Percentiles rank a stretch among this genome's conserved stretches.
These are phyloP conservation scores for Ispidina lecontei DNA, from an alignment of 2,797 vertebrate species.

Conservation along the genomic window DNA sequence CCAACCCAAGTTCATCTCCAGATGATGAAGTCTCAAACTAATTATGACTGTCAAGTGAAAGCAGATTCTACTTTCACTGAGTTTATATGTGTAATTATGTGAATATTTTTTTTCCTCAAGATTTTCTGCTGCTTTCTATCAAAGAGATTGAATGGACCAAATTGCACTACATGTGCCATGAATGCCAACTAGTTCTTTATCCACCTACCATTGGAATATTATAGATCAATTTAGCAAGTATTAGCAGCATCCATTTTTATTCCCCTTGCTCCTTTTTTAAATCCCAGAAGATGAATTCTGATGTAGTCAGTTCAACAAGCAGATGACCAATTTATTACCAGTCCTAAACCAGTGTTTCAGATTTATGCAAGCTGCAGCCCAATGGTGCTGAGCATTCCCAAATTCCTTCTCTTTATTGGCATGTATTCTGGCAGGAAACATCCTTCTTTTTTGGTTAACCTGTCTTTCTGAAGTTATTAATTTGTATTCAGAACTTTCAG, in stretches of 20 bases:
- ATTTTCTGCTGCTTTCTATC: neutral
- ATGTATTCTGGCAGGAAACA: neutral
- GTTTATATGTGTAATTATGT: neutral
- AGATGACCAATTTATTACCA: slow-evolving; percentile 37
- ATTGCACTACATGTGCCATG: neutral
- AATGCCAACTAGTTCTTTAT: neutral
- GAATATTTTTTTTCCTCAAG: slow-evolving; percentile 18
- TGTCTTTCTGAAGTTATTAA: neutral
- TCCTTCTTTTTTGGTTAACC: neutral
- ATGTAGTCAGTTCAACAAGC: neutral
- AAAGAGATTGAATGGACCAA: neutral
- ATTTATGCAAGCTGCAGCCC: neutral
- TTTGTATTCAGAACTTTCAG: slow-evolving; percentile 10
- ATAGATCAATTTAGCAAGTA: neutral
- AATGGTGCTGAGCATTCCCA: neutral
- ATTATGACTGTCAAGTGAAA: neutral
- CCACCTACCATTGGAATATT: neutral
- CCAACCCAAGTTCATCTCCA: neutral
- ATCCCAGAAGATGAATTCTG: neutral
- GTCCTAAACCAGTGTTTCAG: slow-evolving; percentile 5
- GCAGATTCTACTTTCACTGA: neutral
- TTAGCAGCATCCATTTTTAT: neutral
- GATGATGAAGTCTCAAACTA: neutral
- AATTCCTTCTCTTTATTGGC: neutral
- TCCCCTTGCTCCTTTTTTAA: neutral